Evolutionary conservation across 2,113 vertebrate species (phyloP).

Genomic region (Mungos mungo): DNA sequence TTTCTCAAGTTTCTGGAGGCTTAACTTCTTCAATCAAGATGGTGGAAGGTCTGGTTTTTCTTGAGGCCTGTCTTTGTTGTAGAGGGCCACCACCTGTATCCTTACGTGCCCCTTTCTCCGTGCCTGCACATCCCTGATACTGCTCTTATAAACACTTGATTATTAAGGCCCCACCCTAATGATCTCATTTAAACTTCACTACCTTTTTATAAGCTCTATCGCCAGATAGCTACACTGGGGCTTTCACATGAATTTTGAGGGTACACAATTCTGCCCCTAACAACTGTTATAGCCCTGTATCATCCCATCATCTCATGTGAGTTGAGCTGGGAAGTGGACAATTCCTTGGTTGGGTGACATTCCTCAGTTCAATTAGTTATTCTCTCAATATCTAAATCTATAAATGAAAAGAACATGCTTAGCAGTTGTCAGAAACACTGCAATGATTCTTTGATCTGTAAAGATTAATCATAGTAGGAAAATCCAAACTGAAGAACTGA

Average conservation of each 20-base stretch:
- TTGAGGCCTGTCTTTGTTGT: not conserved
- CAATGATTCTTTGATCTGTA: not conserved
- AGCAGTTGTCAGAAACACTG: not conserved
- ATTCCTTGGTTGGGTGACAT: not conserved
- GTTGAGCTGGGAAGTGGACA: not conserved
- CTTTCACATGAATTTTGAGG: not conserved
- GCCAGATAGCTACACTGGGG: not conserved
- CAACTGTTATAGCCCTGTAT: rapidly evolving
- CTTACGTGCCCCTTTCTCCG: not conserved
- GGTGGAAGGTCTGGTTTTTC: not conserved
- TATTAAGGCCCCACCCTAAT: not conserved
- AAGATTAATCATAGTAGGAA: not conserved
- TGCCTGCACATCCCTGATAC: rapidly evolving
- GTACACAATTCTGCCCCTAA: not conserved
- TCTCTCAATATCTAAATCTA: not conserved
- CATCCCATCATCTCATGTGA: not conserved
- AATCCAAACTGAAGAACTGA: not conserved
- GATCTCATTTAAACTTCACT: not conserved
- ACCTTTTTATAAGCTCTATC: not conserved
- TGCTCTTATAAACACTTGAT: not conserved
- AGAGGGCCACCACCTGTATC: not conserved
- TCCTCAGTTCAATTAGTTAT: not conserved
- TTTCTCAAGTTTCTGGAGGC: not conserved
- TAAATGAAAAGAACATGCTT: not conserved
- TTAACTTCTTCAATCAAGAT: not conserved